These are phyloP conservation scores for Hyles euphorbiae DNA, from an alignment of 1,140 invertebrate species.

Conservation along the genomic window DNA sequence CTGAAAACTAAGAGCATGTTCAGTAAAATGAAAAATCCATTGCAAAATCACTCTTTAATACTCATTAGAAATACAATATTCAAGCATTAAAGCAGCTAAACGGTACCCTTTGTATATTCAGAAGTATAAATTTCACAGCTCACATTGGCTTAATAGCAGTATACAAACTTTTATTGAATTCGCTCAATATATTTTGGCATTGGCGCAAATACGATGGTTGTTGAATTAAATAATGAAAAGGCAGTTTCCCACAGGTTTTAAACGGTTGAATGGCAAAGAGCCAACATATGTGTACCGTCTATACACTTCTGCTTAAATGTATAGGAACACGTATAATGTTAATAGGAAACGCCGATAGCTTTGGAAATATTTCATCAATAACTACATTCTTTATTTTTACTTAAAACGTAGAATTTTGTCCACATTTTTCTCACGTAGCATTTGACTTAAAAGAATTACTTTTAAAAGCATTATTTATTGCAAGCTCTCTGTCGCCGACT, in stretches of 20 bases:
- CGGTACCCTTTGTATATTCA: slow-evolving; percentile 12
- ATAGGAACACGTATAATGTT: not conserved
- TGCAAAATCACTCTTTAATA: too few species aligned
- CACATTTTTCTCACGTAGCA: too few species aligned
- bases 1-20: too few species aligned
- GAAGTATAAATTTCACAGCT: slow-evolving; percentile 21
- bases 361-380: too few species aligned
- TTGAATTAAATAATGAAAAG: slow-evolving; percentile 64
- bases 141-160: slow-evolving; percentile 25
- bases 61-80: too few species aligned
- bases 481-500: too few species aligned
- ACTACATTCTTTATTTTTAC: too few species aligned
- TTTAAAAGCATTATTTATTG: too few species aligned
- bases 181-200: slow-evolving; percentile 50
- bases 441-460: too few species aligned
- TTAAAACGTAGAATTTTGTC: too few species aligned
- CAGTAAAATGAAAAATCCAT: too few species aligned
- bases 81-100: not conserved
- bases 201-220: slow-evolving; percentile 54
- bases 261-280: slow-evolving; percentile 46
- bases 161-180: slow-evolving; percentile 43
- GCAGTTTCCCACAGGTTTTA: slow-evolving; percentile 55
- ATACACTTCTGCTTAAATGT: slow-evolving; percentile 5
- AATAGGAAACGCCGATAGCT: not conserved
- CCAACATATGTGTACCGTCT: slow-evolving; percentile 39